These are phyloP conservation scores for Peromyscus leucopus DNA, from an alignment of 2,113 vertebrate genomes.

Conservation along the genomic window DNA sequence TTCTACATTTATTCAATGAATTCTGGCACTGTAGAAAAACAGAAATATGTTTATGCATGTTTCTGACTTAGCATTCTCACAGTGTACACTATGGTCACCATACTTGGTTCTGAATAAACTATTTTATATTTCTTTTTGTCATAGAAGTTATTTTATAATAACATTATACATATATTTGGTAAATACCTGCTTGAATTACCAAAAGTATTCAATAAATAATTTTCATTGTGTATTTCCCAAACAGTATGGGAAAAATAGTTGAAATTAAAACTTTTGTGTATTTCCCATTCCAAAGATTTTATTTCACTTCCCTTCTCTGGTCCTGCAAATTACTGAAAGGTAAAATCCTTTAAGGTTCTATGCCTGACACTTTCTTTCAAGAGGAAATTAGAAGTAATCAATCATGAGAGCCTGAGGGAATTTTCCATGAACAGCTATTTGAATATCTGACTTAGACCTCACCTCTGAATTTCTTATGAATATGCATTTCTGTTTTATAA, in stretches of 20 bases:
- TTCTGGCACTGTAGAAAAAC: background rate
- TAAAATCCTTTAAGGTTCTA: conserved; percentile 68
- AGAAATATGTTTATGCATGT: background rate
- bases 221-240: background rate
- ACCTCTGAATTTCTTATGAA: conserved; percentile 74
- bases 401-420: conserved; percentile 74
- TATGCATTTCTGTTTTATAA: conserved; percentile 60
- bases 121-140: background rate
- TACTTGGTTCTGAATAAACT: background rate
- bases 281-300: background rate
- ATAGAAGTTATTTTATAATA: background rate
- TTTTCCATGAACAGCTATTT: conserved; percentile 53
- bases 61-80: background rate
- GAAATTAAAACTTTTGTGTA: background rate
- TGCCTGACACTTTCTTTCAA: conserved; percentile 73
- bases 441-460: conserved; percentile 64
- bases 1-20: background rate
- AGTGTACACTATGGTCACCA: background rate
- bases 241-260: background rate
- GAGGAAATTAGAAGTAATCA: conserved; percentile 75
- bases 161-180: background rate
- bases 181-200: background rate
- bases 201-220: background rate
- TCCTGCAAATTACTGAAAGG: conserved; percentile 54
- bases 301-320: conserved; percentile 15